A percentile compares a stretch with the other conserved stretches of the same genome.
These are phyloP conservation scores for Bubo scandiacus DNA, from an alignment of 2,113 vertebrate genomes.

Conservation along the genomic window DNA sequence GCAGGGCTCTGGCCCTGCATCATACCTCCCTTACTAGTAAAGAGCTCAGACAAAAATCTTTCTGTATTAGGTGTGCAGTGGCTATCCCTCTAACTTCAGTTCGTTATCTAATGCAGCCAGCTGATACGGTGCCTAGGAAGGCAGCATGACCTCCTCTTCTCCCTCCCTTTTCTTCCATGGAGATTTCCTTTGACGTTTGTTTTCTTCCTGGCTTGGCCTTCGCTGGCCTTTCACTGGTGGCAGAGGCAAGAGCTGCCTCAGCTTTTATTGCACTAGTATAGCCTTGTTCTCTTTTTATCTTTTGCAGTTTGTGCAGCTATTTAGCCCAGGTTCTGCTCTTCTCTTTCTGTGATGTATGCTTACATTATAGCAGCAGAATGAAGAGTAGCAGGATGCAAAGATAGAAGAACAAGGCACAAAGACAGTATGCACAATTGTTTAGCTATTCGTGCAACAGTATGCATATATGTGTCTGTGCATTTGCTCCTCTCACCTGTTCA, in stretches of 20 bases:
- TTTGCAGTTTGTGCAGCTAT: neutral
- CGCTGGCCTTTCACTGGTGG: neutral
- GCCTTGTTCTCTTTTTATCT: neutral
- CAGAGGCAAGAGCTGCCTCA: neutral
- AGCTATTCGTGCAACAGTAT: neutral
- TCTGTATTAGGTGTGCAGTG: neutral
- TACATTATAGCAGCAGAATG: neutral
- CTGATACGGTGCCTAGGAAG: neutral
- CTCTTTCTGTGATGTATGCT: neutral
- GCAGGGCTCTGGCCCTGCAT: neutral
- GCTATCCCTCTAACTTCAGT: neutral
- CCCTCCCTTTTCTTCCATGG: neutral
- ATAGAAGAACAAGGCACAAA: neutral
- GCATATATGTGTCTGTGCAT: neutral
- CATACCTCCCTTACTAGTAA: neutral
- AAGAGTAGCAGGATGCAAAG: neutral
- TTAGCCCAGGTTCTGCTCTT: neutral
- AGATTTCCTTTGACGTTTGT: neutral
- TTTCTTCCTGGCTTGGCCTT: neutral
- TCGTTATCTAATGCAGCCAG: neutral
- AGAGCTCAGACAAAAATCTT: neutral
- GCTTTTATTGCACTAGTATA: neutral
- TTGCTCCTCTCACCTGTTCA: constrained; percentile 59
- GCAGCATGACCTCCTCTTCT: neutral
- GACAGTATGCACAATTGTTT: neutral